A percentile compares a stretch with the other conserved stretches of the same genome.
Evolutionary conservation across 2,113 vertebrate genomes (phyloP).

Genomic region (Gavia stellata): DNA sequence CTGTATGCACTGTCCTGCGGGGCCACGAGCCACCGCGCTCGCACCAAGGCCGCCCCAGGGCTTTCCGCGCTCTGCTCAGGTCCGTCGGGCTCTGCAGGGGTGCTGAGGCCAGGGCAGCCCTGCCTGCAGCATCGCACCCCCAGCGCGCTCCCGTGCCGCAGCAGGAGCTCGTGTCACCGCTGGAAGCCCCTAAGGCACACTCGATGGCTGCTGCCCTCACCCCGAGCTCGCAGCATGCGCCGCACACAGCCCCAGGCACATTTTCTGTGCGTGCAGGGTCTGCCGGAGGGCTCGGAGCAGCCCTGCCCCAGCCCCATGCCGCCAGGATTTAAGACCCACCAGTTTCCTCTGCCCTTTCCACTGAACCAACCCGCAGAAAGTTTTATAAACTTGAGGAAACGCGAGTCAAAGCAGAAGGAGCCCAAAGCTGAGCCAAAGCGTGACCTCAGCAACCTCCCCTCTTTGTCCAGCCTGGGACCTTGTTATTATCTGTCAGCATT

Average conservation of each 20-base stretch:
- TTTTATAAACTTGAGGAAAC: slow-evolving; percentile 61
- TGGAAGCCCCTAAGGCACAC: background rate
- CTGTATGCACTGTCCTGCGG: accelerated
- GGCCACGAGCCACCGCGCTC: accelerated
- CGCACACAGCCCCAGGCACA: accelerated
- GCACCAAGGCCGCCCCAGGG: no score
- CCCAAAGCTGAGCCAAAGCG: slow-evolving; percentile 56
- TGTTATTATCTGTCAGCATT: slow-evolving; percentile 73
- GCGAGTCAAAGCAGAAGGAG: slow-evolving; percentile 25
- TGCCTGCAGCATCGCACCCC: background rate
- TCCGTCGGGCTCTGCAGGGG: accelerated
- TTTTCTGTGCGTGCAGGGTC: accelerated
- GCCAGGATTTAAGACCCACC: background rate
- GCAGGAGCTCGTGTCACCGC: background rate
- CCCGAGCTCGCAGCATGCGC: background rate
- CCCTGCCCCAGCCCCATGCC: background rate
- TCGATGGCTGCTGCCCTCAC: background rate
- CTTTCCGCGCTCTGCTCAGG: background rate
- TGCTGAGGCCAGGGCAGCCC: background rate
- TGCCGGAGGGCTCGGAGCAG: background rate
- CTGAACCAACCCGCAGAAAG: background rate
- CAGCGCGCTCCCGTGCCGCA: accelerated
- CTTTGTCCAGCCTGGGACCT: slow-evolving; percentile 82
- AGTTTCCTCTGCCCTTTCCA: slow-evolving; percentile 49
- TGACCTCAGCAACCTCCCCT: slow-evolving; percentile 65